phyloP scores from a whole-genome alignment of 1,140 invertebrate genomes.

The Brachionus rotundiformis region DNA sequence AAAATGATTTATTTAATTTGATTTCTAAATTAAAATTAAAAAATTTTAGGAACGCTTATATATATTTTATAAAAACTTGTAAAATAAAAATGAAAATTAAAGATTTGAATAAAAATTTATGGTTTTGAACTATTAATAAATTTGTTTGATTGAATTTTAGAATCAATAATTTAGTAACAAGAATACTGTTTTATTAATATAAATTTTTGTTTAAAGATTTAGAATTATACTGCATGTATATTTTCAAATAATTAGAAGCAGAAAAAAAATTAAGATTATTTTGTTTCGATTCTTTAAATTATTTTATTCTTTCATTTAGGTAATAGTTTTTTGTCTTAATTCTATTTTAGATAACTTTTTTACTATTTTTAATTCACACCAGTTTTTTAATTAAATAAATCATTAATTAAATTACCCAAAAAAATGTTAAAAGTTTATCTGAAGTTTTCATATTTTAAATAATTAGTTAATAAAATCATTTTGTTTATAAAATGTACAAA shows the following conservation, averaged over 20 bases:
- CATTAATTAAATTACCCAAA: background rate
- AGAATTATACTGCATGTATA: conserved; percentile 19
- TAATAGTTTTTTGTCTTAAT: background rate
- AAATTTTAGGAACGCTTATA: background rate
- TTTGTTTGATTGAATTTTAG: background rate
- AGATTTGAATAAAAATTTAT: too few species aligned
- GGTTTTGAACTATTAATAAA: too few species aligned
- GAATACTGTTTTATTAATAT: background rate
- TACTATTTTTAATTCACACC: too few species aligned
- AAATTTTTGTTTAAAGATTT: background rate
- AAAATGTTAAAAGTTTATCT: too few species aligned
- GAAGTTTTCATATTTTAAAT: too few species aligned
- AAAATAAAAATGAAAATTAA: too few species aligned
- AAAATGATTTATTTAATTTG: background rate
- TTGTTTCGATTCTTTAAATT: background rate
- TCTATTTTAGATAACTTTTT: background rate
- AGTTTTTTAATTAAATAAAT: background rate
- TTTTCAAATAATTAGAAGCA: conserved; percentile 19
- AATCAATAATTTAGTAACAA: background rate
- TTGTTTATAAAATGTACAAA: too few species aligned
- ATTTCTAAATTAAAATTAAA: background rate
- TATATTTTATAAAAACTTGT: too few species aligned
- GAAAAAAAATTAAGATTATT: conserved; percentile 8
- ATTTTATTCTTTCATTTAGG: background rate
- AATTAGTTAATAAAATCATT: too few species aligned